A percentile compares a stretch with the other conserved stretches of the same genome.
These are phyloP conservation scores for Prenolepis imparis DNA, from an alignment of 2,888 invertebrate genomes.

Conservation along the genomic window DNA sequence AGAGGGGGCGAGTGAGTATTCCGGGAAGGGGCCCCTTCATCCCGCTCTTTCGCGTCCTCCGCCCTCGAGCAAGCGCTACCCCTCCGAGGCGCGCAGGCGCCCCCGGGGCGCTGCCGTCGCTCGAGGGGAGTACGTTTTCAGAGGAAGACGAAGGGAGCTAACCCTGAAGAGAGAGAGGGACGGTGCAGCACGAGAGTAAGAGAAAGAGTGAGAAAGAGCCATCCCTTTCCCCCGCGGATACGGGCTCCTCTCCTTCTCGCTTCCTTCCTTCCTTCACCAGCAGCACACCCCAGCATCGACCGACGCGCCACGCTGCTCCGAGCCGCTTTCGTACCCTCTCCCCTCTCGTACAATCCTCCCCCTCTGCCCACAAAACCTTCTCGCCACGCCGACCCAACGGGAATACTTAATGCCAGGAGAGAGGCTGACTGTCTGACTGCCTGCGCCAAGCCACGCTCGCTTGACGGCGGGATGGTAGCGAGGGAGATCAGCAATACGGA, in stretches of 20 bases:
- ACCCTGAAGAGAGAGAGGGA: slow-evolving; percentile 45
- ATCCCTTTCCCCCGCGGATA: neutral
- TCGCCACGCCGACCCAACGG: slow-evolving; percentile 82
- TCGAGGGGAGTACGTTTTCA: slow-evolving; percentile 71
- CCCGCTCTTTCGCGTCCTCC: slow-evolving; percentile 73
- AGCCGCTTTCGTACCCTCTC: slow-evolving; percentile 64
- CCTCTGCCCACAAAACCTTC: slow-evolving; percentile 47
- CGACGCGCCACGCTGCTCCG: slow-evolving; percentile 77
- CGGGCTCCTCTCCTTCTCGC: slow-evolving; percentile 63
- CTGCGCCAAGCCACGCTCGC: slow-evolving; percentile 82
- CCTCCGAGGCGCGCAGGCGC: slow-evolving; percentile 79
- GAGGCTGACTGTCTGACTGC: slow-evolving; percentile 78
- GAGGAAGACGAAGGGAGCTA: slow-evolving; percentile 59
- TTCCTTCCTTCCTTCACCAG: slow-evolving; percentile 71
- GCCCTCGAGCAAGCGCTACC: slow-evolving; percentile 73
- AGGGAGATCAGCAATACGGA: slow-evolving; percentile 60
- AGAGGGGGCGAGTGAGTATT: slow-evolving; percentile 67
- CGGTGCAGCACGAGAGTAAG: slow-evolving; percentile 34
- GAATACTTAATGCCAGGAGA: slow-evolving; percentile 84
- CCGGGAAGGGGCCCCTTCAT: slow-evolving; percentile 69
- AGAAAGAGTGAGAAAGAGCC: neutral
- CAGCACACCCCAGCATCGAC: slow-evolving; percentile 81
- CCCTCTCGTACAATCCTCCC: slow-evolving; percentile 61
- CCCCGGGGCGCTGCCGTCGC: slow-evolving; percentile 74
- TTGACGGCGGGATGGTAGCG: slow-evolving; percentile 80